Evolutionary conservation across 2,113 vertebrate species (phyloP), one percentile per base, ranked within the genome.

Genomic region (Gambusia holbrooki): DNA sequence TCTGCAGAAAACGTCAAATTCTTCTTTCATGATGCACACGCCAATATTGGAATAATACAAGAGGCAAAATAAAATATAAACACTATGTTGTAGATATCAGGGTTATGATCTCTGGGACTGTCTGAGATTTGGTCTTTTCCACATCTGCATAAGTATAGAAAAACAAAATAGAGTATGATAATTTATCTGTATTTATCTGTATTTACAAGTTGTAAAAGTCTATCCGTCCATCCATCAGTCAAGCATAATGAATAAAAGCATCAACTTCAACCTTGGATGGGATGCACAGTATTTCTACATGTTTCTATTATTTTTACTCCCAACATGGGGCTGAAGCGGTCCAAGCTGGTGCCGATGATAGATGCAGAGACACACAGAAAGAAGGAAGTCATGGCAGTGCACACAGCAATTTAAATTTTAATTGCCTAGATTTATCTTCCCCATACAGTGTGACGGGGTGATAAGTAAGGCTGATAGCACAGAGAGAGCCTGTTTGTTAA

Each of bases 391-490:
- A 92, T 84, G 84, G 82, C 85, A 69, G 74, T 93, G 91, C 90
- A 88, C 92, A 89, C 89, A 37, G 90, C 90, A 93, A 94, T 94
- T 94, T 93, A 89, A 93, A 93, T 94, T 93, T 93, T 93, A 95
- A 94, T 94, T 95, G 93, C 91, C 88, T 90, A 92, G 93, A 94
- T 95, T 94, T 94, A 94, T 95, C 93, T 95, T 94, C 92, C 81
- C 80, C 71, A 73, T 81, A 84, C 90, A 87, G 92, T 94, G 90
- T 93, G 93, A 94, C 93, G 89, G 90, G 87, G 81, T 91, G 93
- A 93, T 95, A 93, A 93, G 85, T 79, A 77, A 81, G 68, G 77
- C 90, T 90, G 94, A 94, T 94, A 94, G 88, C 78, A 62, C 75
- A 62, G 70, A 69, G 70, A 69, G 84, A 82, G 87, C 77, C 79